Base-by-base conservation (phyloP, 2,797 vertebrate genomes). In the Pogonophryne albipinna region DNA sequence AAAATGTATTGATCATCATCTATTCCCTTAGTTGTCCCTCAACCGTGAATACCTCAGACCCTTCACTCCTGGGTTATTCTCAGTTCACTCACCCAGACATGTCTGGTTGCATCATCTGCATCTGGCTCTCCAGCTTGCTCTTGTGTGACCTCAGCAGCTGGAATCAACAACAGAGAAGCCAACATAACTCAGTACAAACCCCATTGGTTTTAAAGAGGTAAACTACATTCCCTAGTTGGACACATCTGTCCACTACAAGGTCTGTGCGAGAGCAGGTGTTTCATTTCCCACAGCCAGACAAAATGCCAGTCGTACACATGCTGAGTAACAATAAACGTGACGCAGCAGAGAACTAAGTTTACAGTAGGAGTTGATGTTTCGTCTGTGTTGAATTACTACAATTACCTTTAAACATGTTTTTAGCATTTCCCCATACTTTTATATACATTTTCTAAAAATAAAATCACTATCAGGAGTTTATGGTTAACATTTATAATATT, bases 81-180 rank as follows among this genome's bases (percentile, higher is more conserved):
- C 63, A 27, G 41, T 17, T 51, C 5, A 84, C 97, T 94, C 84
- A 99, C 97, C 90, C 87, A 5, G 95, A 84, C 51, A 97, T 81
- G 44, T 97, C 96, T 14, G 96, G 96, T 46, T 97, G 95, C 83
- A 97, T 88, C 79, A 94, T 93, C 80, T 96, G 95, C 78, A 98
- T 77, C 74, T 95, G 95, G 71, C 72, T 94, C 89, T 96, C 94
- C 76, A 99, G 84, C 62, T 96, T 95, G 42, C 53, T 95, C 85
- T 98, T 98, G 76, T 98, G 96, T 13, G 89, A 91, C 66, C 96
- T 90, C 80, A 98, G 86, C 44, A 94, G 82, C 97, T 99, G 62
- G 19, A 74, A 93, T 80, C 16, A 42, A 75, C 45, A 79, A 70
- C 34, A 77, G 61, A 74, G 60, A 63, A 55, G 65, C 15, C 20